Conservation (phyloP, 2,113 vertebrate genomes). For the Ptychochromis oligacanthus region DNA sequence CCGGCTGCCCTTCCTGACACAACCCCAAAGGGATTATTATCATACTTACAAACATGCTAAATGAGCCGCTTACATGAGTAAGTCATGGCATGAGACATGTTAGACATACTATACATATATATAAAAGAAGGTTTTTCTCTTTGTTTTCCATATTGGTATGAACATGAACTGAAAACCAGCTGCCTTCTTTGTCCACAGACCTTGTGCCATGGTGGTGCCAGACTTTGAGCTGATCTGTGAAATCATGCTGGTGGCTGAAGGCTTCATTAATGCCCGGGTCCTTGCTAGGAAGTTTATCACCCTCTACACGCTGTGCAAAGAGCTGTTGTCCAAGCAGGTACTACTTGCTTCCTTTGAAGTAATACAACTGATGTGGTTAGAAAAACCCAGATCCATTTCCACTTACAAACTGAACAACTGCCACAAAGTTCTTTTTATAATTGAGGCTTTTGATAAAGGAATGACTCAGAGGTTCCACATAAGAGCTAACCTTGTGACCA, state of each 20-base stretch:
- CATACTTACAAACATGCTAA: no score
- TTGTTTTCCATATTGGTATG: neutral
- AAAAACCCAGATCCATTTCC: neutral
- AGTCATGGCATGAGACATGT: no score
- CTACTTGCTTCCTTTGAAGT: neutral
- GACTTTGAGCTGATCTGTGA: conserved; percentile 98
- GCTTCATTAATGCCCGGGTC: conserved; percentile 88
- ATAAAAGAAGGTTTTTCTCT: no score
- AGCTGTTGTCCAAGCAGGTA: conserved; percentile 97
- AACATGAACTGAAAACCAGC: neutral
- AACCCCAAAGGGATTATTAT: no score
- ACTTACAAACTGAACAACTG: conserved; percentile 5
- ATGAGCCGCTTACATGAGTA: no score
- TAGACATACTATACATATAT: no score
- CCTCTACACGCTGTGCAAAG: conserved; percentile 92
- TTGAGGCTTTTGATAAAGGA: conserved; percentile 24
- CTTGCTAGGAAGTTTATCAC: conserved; percentile 95
- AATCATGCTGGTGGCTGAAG: conserved; percentile 97
- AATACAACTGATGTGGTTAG: neutral
- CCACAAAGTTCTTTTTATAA: conserved; percentile 21
- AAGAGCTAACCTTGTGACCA: neutral
- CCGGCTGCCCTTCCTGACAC: no score
- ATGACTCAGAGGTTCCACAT: conserved; percentile 17
- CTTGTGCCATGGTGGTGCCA: conserved; percentile 97
- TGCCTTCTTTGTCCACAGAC: conserved; percentile 76